phyloP scores from a whole-genome alignment of 2,888 invertebrate genomes.

The Argyresthia goedartella region DNA sequence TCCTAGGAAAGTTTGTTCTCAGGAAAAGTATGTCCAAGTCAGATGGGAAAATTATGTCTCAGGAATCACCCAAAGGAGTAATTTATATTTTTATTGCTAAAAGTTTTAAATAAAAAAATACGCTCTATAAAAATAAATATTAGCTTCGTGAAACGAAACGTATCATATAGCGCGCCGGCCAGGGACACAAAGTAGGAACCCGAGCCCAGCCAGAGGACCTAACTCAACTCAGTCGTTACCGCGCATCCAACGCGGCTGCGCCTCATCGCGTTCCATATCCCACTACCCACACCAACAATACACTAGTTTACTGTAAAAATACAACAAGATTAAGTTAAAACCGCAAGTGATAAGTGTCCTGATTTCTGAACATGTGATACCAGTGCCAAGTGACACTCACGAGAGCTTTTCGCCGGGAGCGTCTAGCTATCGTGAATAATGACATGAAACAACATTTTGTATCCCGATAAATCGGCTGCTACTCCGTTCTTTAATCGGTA shows the following conservation, averaged over 20 bases:
- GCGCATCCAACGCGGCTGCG: slow-evolving; percentile 31
- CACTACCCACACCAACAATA: slow-evolving; percentile 37
- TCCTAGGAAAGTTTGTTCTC: no score
- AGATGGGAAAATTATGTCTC: no score
- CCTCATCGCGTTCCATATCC: slow-evolving; percentile 18
- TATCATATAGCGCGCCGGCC: slow-evolving; percentile 28
- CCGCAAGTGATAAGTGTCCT: neutral
- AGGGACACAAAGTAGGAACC: slow-evolving; percentile 45
- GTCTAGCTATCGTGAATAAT: slow-evolving; percentile 31
- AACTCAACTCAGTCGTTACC: slow-evolving; percentile 37
- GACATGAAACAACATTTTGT: slow-evolving; percentile 60
- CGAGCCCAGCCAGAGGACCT: slow-evolving; percentile 18
- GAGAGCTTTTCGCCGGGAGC: slow-evolving; percentile 5
- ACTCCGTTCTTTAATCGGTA: slow-evolving; percentile 53
- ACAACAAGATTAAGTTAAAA: slow-evolving; percentile 18
- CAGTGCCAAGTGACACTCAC: neutral
- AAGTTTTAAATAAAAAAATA: neutral
- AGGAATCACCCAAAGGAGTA: no score
- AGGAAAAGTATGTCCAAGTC: no score
- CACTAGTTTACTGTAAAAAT: slow-evolving; percentile 34
- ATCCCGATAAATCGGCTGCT: slow-evolving; percentile 51
- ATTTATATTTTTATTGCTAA: neutral
- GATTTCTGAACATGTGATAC: neutral
- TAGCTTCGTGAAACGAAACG: slow-evolving; percentile 35
- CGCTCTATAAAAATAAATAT: neutral